phyloP scores from a whole-genome alignment of 1,140 invertebrate genomes.

The Drosophila albomicans region DNA sequence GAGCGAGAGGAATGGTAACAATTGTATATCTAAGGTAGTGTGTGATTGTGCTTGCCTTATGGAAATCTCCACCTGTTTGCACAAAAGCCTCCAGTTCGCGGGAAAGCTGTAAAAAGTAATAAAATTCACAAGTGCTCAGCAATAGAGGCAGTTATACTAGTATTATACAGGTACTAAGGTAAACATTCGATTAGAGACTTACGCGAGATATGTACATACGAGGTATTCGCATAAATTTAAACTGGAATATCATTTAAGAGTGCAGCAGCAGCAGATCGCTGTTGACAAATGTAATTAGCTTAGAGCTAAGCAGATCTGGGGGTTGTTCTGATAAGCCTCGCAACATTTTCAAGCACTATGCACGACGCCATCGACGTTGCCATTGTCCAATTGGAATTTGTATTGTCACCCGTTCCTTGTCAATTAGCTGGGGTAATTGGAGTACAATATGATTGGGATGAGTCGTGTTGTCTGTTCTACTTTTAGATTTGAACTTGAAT shows the following conservation, averaged over 20 bases:
- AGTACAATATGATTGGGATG: constrained; percentile 63
- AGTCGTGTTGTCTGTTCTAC: constrained; percentile 53
- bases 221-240: neutral
- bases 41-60: neutral
- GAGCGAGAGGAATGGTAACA: constrained; percentile 13
- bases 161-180: constrained; percentile 11
- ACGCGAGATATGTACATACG: neutral
- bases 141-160: constrained; percentile 21
- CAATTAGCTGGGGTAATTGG: constrained; percentile 73
- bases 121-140: constrained; percentile 26
- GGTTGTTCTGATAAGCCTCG: constrained; percentile 42
- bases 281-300: constrained; percentile 75
- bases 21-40: neutral
- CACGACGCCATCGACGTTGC: neutral
- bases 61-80: constrained; percentile 39
- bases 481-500: constrained; percentile 71
- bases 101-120: constrained; percentile 33
- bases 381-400: constrained; percentile 55
- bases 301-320: constrained; percentile 33
- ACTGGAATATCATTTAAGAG: neutral
- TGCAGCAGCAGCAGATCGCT: constrained; percentile 7
- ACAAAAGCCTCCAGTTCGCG: constrained; percentile 25
- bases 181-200: constrained; percentile 45
- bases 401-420: constrained; percentile 76
- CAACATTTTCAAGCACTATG: constrained; percentile 35